Conservation (phyloP, 1,140 invertebrate genomes). For the Drosophila murphyi region DNA sequence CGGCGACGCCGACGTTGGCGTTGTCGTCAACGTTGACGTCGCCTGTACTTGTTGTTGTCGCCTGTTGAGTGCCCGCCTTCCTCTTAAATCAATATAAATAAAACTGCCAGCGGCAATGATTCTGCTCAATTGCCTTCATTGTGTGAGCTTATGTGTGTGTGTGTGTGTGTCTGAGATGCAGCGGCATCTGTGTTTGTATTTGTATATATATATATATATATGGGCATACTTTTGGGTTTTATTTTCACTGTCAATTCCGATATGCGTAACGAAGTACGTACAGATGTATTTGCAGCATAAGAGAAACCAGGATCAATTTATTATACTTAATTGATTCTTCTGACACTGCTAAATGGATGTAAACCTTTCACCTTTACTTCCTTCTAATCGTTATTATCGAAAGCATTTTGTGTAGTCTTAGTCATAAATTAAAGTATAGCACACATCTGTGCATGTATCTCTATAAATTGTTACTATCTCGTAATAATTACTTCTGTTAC, state of each 20-base stretch:
- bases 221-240: constrained; percentile 53
- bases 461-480: too few species aligned
- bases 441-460: too few species aligned
- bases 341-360: constrained; percentile 42
- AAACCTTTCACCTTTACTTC: constrained; percentile 3
- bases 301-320: constrained; percentile 29
- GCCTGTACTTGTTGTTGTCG: constrained; percentile 17
- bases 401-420: neutral
- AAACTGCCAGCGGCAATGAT: constrained; percentile 78
- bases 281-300: constrained; percentile 7
- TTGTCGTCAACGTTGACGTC: constrained; percentile 1
- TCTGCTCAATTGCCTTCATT: constrained; percentile 82
- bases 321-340: constrained; percentile 73
- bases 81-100: constrained; percentile 51
- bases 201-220: constrained; percentile 8
- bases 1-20: neutral
- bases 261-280: constrained; percentile 70
- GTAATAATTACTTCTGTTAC: too few species aligned
- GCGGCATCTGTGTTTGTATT: constrained; percentile 7
- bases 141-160: constrained; percentile 27
- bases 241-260: constrained; percentile 74
- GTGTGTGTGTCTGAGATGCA: neutral
- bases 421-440: too few species aligned
- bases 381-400: constrained; percentile 1
- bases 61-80: constrained; percentile 42